Base-by-base conservation (phyloP, 2,113 vertebrate genomes). In the Typhlomys cinereus region DNA sequence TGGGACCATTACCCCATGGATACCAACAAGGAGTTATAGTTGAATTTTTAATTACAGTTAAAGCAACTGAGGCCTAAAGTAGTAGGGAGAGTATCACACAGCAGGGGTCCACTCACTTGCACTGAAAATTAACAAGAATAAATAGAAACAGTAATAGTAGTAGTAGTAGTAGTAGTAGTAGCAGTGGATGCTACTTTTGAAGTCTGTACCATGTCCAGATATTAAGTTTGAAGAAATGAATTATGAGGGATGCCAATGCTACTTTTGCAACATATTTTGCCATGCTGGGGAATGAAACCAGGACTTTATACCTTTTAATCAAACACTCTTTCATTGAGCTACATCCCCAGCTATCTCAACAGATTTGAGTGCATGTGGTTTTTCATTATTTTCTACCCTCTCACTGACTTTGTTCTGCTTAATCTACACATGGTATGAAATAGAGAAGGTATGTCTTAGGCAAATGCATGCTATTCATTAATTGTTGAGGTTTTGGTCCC, bases 111-210 rank as follows among this genome's bases (percentile, higher is more conserved):
- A 76, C 34, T 92, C 44, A 88, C 21, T 92, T 15, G 15, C 31
- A 93, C 52, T 34, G 64, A 27, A 10, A 69, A 69, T 52, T 92
- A 89, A 74, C 21, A 91, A n/a, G 61, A 78, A 62, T 48, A 50
- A 70, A 59, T 46, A 78, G 82, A 44, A 61, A 67, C 23, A 23
- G 50, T 48, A 85, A 36, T 27, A 89, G 31, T 39, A 80, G n/a
- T 29, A 23, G 50, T 48, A 85, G 41, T 27, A 89, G 31, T 39
- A 80, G n/a, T n/a, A n/a, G n/a, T 29, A 23, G 50, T 48, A 85
- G 41, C 21, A 89, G 31, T 39, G 75, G n/a, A 59, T 76, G 46
- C 21, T 21, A 44, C 36, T 92, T 70, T 27, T 29, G 86, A 91
- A 93, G 52, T 21, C 20, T 48, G 90, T 41, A 54, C 41, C 67